phyloP scores from a whole-genome alignment of 2,797 vertebrate species.

The Sciurus vulgaris region DNA sequence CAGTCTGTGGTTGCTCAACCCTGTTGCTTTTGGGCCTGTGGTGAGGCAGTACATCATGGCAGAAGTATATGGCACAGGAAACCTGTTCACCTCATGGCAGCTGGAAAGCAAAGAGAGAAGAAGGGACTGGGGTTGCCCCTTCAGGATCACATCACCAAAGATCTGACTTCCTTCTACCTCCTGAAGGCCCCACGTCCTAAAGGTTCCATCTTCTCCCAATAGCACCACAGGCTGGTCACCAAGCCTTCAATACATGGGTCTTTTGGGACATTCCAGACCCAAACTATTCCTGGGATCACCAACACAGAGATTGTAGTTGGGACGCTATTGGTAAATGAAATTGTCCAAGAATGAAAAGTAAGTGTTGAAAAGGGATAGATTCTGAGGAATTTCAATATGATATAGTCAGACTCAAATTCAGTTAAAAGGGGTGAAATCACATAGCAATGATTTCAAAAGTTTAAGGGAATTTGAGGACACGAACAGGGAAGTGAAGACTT shows the following conservation, averaged over 20 bases:
- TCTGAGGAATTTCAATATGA: neutral
- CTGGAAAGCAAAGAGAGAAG: neutral
- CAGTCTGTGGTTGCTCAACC: neutral
- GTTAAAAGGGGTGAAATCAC: neutral
- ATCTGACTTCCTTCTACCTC: neutral
- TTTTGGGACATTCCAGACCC: too few relatives aligned
- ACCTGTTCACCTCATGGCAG: neutral
- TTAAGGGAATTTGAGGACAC: conserved; percentile 8
- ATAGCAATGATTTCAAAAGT: neutral
- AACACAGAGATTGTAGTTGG: neutral
- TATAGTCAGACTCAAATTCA: neutral
- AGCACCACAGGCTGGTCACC: neutral
- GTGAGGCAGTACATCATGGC: neutral
- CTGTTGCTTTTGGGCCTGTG: neutral
- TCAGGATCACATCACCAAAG: neutral
- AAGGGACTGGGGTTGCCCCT: neutral
- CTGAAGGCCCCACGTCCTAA: too few relatives aligned
- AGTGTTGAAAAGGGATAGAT: neutral
- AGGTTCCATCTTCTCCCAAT: too few relatives aligned
- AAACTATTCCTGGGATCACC: neutral
- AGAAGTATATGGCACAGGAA: neutral
- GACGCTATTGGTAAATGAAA: neutral
- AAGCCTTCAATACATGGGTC: neutral
- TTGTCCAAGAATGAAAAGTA: neutral
- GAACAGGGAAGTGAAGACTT: neutral